phyloP scores from a whole-genome alignment of 2,797 vertebrate genomes.

The Cossypha caffra region DNA sequence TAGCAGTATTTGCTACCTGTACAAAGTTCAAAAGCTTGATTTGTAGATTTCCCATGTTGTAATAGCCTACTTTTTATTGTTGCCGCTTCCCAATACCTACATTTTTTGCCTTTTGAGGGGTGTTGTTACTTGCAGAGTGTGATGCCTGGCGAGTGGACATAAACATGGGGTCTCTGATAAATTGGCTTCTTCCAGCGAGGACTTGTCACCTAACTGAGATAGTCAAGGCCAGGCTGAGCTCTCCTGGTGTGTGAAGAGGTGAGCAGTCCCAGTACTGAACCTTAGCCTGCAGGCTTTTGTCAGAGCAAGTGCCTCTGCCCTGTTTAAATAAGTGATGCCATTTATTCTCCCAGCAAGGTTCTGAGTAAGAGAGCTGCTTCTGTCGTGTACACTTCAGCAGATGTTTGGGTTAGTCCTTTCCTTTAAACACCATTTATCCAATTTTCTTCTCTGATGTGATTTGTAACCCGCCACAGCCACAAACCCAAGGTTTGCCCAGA shows the following conservation, averaged over 20 bases:
- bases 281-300: neutral
- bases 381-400: neutral
- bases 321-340: neutral
- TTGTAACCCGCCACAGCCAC: neutral
- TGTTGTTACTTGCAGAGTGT: neutral
- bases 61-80: neutral
- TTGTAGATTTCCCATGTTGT: neutral
- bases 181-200: neutral
- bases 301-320: neutral
- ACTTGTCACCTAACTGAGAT: neutral
- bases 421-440: neutral
- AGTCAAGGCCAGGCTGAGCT: neutral
- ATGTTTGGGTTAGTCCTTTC: neutral
- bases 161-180: neutral
- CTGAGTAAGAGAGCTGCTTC: neutral
- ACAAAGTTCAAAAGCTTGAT: neutral
- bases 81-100: neutral
- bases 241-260: neutral
- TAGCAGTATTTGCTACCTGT: neutral
- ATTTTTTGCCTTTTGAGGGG: neutral
- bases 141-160: accelerated
- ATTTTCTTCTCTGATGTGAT: neutral
- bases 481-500: neutral
- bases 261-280: neutral
- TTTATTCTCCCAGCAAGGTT: neutral